Base-by-base conservation (phyloP, 2,888 invertebrate species). In the Galeruca laticollis region DNA sequence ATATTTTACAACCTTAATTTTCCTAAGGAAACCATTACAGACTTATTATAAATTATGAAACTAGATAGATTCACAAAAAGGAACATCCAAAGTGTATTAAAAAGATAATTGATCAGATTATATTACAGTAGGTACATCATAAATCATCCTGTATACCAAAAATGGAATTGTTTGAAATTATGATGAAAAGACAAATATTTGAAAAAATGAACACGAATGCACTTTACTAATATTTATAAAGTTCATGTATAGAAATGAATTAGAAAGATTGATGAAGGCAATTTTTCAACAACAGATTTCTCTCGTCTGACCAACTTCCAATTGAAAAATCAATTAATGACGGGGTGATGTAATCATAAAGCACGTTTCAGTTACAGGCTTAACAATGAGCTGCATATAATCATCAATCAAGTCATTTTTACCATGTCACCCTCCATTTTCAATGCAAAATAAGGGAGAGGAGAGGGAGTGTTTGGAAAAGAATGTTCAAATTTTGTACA, bases 401-500 rank as follows among this genome's bases (percentile, higher is more conserved):
- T 70, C 76, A 76, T 76, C 73, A 75, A 76, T 76, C 76, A 76
- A 73, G 70, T 64, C 69, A 68, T 74, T 74, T 71, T 69, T 69
- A 59, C 56, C 37, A 26, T 62, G 61, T 21, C 61, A 56, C 20
- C 49, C n/a, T 65, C 47, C 56, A 21, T 65, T 57, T 59, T 35
- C 20, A n/a, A 35, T 35, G 13, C 8, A 62, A 49, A 60, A 51
- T 51, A 51, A 35, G 52, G 20, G 51, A 43, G 60, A 49, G 31
- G 6, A 51, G 51, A 13, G 51, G 31, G 9, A 51, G 49, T 40
- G 13, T 13, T 40, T 40, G 13, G 40, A n/a, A 40, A 40, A 40
- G 40, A 40, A 40, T 13, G 1, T 40, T 40, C 5, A 5, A 40
- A 40, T 40, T 40, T 5, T 40, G 4, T 40, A n/a, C n/a, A n/a